Conservation (phyloP, 64 coral and sea anemone genomes). For the Hydrozoanthus tunicans region DNA sequence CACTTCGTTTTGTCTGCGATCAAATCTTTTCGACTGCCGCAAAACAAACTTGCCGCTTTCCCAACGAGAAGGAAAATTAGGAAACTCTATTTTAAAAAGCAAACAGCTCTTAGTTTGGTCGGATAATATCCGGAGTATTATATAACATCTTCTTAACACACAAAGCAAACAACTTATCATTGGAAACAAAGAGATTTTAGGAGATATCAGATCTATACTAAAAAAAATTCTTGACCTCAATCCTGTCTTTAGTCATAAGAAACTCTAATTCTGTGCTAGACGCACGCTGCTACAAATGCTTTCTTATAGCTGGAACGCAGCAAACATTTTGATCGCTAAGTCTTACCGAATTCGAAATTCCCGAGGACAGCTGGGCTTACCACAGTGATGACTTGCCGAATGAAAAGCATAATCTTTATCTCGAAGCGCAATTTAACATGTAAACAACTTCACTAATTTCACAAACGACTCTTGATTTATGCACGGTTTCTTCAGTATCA, state of each 20-base stretch:
- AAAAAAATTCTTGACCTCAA: neutral
- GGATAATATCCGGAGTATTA: neutral
- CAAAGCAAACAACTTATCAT: neutral
- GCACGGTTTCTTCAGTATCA: neutral
- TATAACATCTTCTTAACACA: neutral
- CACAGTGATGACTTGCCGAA: constrained; percentile 86
- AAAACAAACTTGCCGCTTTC: neutral
- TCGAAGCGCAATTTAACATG: neutral
- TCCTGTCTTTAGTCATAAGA: neutral
- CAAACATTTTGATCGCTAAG: neutral
- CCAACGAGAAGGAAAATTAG: neutral
- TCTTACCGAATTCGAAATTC: constrained; percentile 71
- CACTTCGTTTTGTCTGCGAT: neutral
- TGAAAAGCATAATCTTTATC: constrained; percentile 72
- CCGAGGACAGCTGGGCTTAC: constrained; percentile 62
- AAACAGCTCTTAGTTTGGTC: neutral
- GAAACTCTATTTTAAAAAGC: neutral
- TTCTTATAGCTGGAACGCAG: neutral
- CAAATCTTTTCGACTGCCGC: neutral
- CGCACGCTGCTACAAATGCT: no score
- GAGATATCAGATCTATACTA: neutral
- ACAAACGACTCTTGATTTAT: constrained; percentile 49
- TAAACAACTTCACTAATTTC: constrained; percentile 41
- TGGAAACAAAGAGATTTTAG: neutral
- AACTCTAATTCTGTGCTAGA: neutral